Base-by-base conservation (phyloP, 2,113 vertebrate genomes). In the Cercopithecus mona region DNA sequence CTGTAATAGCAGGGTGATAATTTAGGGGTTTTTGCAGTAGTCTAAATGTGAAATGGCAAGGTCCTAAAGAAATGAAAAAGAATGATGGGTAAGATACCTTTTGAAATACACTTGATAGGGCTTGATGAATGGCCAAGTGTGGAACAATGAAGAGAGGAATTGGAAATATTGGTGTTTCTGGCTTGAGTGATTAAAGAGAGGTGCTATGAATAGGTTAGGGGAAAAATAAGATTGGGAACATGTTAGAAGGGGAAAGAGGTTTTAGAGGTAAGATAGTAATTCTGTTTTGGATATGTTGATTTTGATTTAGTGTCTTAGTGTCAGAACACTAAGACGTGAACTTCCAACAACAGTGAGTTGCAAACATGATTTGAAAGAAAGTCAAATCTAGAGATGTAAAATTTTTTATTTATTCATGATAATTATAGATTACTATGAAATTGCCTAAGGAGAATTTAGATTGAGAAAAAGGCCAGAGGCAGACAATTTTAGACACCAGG, bases 391-490 rank as follows among this genome's bases (percentile, higher is more conserved):
- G 57, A 92, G 35, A 30, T 78, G 30, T 52, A 35, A 86, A 40
- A 23, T 66, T 90, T 91, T 79, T 68, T 27, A 10, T 70, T 10
- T 79, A 22, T 68, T 88, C 61, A 55, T 68, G 68, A 25, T 91
- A 87, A 35, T 43, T 92, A 13, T 35, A 73, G 59, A 72, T 89
- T n/a, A 88, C 45, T 57, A 9, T 94, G 92, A 79, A 93, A 72
- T 96, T 90, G 32, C 70, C 86, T 64, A 59, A 70, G 66, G 90
- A 68, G 35, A 70, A 80, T 92, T 87, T 23, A 91, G 70, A 61
- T 38, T 59, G 76, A 93, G 20, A 66, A 43, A 87, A 87, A 48
- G 83, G 50, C 17, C 27, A 93, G 73, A 97, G 79, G 72, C 12
- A 76, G 32, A 16, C n/a, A 59, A 43, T 22, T 50, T 78, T 7